Evolutionary conservation across 2,888 invertebrate genomes (phyloP).

Genomic region (Imbricaverruca yamaguchii): DNA sequence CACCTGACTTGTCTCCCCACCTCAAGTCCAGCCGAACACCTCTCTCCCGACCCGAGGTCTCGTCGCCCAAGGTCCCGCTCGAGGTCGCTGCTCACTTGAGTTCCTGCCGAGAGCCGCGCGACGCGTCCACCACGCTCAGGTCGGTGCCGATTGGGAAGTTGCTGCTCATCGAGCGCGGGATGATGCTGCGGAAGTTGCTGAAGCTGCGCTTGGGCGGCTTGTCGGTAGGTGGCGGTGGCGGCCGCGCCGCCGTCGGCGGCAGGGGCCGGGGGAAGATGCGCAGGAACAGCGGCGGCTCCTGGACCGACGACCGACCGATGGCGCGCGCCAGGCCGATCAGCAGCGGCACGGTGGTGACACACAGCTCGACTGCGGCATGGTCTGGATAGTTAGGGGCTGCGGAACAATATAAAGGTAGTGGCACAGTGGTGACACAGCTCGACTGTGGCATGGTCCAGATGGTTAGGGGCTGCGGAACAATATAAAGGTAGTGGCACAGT

Average conservation of each 20-base stretch:
- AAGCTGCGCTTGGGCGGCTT: constrained; percentile 28
- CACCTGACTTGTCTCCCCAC: too few species aligned
- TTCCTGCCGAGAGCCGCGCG: background rate
- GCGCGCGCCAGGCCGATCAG: constrained; percentile 82
- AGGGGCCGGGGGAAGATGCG: constrained; percentile 46
- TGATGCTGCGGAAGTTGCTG: constrained; percentile 60
- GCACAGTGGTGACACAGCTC: too few species aligned
- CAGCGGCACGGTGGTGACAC: constrained; percentile 75
- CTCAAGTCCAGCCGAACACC: too few species aligned
- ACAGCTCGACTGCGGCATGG: constrained; percentile 56
- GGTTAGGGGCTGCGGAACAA: too few species aligned
- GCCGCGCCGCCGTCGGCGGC: background rate
- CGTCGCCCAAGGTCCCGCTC: too few species aligned
- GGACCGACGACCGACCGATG: constrained; percentile 76
- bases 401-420: too few species aligned
- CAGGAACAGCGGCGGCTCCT: constrained; percentile 60
- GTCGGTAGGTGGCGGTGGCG: background rate
- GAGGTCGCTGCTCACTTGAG: background rate
- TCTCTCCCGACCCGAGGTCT: too few species aligned
- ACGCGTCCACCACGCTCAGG: constrained; percentile 11
- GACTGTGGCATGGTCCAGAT: too few species aligned
- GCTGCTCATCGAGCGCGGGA: constrained; percentile 76
- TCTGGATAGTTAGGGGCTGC: too few species aligned
- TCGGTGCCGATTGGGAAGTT: constrained; percentile 34
- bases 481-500: too few species aligned